phyloP scores from a whole-genome alignment of 2,113 vertebrate species.

The Rhabdomys dilectus region DNA sequence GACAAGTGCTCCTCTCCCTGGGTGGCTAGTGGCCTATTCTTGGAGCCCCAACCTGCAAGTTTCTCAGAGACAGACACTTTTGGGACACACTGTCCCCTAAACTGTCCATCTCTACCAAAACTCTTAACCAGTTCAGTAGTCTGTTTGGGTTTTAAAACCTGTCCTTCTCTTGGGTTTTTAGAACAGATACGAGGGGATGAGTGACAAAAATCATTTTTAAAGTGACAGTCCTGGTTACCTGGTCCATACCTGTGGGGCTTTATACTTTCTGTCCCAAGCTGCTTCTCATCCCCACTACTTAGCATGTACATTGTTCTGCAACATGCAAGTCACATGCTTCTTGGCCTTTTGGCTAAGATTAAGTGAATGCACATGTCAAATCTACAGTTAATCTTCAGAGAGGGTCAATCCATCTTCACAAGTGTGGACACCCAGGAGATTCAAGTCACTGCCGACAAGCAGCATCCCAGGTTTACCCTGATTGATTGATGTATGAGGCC shows the following conservation, averaged over 20 bases:
- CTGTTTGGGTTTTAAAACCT: not conserved
- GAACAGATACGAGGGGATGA: not conserved
- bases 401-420: not conserved
- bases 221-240: not conserved
- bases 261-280: not conserved
- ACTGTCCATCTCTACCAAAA: not conserved
- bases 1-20: not conserved
- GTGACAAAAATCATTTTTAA: not conserved
- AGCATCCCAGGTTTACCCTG: not conserved
- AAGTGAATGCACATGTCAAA: not conserved
- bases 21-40: not conserved
- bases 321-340: not conserved
- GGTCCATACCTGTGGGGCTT: not conserved
- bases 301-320: not conserved
- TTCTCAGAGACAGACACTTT: not conserved
- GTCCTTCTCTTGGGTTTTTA: not conserved
- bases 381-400: conserved; percentile 44
- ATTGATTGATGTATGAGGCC: not conserved
- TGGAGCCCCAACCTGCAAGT: not conserved
- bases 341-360: not conserved
- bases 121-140: not conserved
- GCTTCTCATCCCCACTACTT: not conserved
- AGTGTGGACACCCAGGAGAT: not conserved
- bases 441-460: not conserved
- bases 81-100: not conserved